Evolutionary conservation across 1,140 invertebrate species (phyloP).

Genomic region (Calliphora vicina): DNA sequence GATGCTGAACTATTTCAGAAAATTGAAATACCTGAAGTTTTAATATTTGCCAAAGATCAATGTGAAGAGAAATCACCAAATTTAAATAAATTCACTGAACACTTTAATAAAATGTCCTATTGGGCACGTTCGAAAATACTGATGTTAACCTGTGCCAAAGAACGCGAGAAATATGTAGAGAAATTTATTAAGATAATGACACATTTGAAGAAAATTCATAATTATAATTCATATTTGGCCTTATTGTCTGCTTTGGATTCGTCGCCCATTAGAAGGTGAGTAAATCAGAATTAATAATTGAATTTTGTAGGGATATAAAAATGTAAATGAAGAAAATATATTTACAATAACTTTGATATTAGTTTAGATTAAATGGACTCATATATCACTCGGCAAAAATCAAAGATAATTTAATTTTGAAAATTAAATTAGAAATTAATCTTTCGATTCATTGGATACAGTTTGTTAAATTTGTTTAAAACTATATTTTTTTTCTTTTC

Average conservation of each 20-base stretch:
- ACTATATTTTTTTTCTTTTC: conserved; percentile 23
- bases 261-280: conserved; percentile 81
- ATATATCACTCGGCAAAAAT: no score
- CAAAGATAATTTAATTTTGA: no score
- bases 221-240: conserved; percentile 98
- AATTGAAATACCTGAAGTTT: conserved; percentile 95
- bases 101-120: conserved; percentile 99
- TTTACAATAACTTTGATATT: no score
- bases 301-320: no score
- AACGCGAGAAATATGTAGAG: conserved; percentile 93
- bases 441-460: no score
- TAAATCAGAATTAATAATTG: no score
- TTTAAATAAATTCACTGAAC: conserved; percentile 95
- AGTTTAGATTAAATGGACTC: no score
- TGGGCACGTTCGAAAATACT: conserved; percentile 89
- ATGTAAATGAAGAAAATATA: no score
- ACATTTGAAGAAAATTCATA: conserved; percentile 94
- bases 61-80: conserved; percentile 97
- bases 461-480: conserved; percentile 4
- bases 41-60: conserved; percentile 97
- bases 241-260: conserved; percentile 96
- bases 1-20: conserved; percentile 96
- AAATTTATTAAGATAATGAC: conserved; percentile 99
- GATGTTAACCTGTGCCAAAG: conserved; percentile 84
- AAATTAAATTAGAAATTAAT: no score